phyloP scores from a whole-genome alignment of 2,797 vertebrate species.

The Schizothorax lantsangensis region DNA sequence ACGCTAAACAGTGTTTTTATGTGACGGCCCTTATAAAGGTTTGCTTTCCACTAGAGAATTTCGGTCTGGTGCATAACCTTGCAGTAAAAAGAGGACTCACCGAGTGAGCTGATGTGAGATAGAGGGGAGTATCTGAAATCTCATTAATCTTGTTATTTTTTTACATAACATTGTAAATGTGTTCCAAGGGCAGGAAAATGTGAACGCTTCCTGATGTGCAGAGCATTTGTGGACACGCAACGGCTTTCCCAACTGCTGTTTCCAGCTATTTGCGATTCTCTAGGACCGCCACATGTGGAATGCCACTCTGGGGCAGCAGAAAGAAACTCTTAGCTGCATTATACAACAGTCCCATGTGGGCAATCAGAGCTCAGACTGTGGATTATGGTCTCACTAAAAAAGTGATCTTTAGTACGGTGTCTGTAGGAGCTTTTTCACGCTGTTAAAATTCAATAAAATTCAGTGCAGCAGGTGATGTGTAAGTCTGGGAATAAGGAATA shows the following conservation, averaged over 20 bases:
- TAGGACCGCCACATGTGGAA: slow-evolving; percentile 66
- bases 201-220: slow-evolving; percentile 72
- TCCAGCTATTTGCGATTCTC: slow-evolving; percentile 67
- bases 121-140: slow-evolving; percentile 57
- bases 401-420: slow-evolving; percentile 58
- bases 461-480: slow-evolving; percentile 48
- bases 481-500: slow-evolving; percentile 47
- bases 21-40: slow-evolving; percentile 58
- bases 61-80: slow-evolving; percentile 48
- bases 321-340: slow-evolving; percentile 77
- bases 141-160: slow-evolving; percentile 65
- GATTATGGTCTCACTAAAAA: slow-evolving; percentile 76
- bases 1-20: slow-evolving; percentile 54
- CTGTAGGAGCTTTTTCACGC: slow-evolving; percentile 51
- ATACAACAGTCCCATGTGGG: slow-evolving; percentile 72
- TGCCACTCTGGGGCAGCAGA: slow-evolving; percentile 73
- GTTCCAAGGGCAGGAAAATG: slow-evolving; percentile 67
- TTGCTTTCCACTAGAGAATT: slow-evolving; percentile 58
- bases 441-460: slow-evolving; percentile 44
- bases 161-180: slow-evolving; percentile 69
- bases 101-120: slow-evolving; percentile 51
- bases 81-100: slow-evolving; percentile 52
- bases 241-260: slow-evolving; percentile 62
- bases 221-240: slow-evolving; percentile 59
- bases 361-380: slow-evolving; percentile 55